Conservation (phyloP, 2,113 vertebrate species). For the Oostethus manadensis region DNA sequence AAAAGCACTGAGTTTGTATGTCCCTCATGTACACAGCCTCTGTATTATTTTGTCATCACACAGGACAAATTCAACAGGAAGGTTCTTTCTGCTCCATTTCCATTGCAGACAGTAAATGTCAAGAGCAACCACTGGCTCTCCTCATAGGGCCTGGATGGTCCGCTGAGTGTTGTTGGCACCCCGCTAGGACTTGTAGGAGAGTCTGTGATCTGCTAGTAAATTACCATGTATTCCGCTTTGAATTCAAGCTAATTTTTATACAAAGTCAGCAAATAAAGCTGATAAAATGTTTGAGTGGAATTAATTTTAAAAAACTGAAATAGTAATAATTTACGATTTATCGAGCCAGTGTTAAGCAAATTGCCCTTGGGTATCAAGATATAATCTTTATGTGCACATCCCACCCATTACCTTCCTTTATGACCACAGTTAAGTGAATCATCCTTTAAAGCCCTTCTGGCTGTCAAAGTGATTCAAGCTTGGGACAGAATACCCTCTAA, state of each 20-base stretch:
- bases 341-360: no score
- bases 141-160: constrained; percentile 37
- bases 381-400: constrained; percentile 11
- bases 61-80: constrained; percentile 2
- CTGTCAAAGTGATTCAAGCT: constrained; percentile 15
- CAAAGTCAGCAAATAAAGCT: background rate
- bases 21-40: background rate
- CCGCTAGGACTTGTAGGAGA: constrained; percentile 14
- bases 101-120: constrained; percentile 47
- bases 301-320: constrained; percentile 1
- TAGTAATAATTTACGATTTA: no score
- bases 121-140: constrained; percentile 22
- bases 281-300: constrained; percentile 7
- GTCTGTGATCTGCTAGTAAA: constrained; percentile 22
- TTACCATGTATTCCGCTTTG: constrained; percentile 10
- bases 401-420: constrained; percentile 10
- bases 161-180: constrained; percentile 42
- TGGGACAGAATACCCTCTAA: constrained; percentile 1
- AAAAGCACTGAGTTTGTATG: background rate
- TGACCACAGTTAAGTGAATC: constrained; percentile 16
- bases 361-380: constrained; percentile 4
- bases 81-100: constrained; percentile 35
- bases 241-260: constrained; percentile 4
- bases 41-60: constrained; percentile 4
- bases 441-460: constrained; percentile 5